Conservation (phyloP, 2,888 invertebrate genomes). For the Lottia scabra region DNA sequence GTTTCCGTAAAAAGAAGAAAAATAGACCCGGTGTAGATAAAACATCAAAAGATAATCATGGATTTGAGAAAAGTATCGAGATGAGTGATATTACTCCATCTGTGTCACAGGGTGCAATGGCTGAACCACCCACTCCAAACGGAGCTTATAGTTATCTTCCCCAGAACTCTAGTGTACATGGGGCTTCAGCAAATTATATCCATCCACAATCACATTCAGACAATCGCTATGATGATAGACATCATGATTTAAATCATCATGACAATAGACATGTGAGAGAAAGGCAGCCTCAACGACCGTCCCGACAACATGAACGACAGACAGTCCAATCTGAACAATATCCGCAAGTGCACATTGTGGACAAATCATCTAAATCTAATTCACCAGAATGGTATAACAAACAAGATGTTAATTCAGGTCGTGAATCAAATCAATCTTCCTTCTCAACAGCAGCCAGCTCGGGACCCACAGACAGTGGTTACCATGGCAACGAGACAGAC, state of each 20-base stretch:
- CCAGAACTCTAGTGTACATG: conserved; percentile 2
- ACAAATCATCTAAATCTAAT: not conserved
- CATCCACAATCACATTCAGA: not conserved
- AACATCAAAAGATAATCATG: conserved; percentile 6
- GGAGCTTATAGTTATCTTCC: not conserved
- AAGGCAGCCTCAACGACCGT: not conserved
- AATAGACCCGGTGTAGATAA: conserved; percentile 10
- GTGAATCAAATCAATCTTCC: conserved; percentile 35
- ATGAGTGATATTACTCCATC: not conserved
- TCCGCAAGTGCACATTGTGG: conserved; percentile 11
- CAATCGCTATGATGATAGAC: conserved; percentile 11
- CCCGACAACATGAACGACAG: not conserved
- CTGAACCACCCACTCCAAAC: not conserved
- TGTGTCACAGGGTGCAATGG: not conserved
- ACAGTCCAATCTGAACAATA: not conserved
- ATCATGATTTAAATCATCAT: not conserved
- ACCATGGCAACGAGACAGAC: conserved; percentile 29
- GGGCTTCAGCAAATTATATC: conserved; percentile 2
- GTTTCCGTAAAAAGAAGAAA: conserved; percentile 32
- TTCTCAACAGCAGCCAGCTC: conserved; percentile 26
- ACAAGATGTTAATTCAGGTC: conserved; percentile 19
- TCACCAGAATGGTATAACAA: not conserved
- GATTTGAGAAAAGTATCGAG: not conserved
- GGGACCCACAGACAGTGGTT: conserved; percentile 34
- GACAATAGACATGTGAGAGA: not conserved